Evolutionary conservation across 64 coral and sea anemone species (phyloP).

Genomic region (Stichodactyla helianthus): DNA sequence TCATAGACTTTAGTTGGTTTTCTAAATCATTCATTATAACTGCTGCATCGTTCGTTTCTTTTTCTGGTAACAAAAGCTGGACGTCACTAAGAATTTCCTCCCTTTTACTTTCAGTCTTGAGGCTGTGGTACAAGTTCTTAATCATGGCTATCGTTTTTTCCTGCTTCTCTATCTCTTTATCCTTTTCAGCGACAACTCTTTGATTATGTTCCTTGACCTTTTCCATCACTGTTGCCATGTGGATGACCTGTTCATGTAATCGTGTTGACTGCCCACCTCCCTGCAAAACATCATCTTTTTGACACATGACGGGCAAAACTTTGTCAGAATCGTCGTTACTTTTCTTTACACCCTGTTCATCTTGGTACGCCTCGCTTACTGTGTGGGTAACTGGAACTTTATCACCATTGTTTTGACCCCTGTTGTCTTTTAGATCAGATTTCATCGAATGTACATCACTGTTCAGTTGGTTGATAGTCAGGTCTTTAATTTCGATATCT

Average conservation of each 20-base stretch:
- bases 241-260: slow-evolving; percentile 5
- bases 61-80: neutral
- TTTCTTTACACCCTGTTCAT: neutral
- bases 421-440: neutral
- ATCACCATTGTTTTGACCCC: neutral
- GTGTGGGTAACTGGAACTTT: neutral
- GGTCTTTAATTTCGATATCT: neutral
- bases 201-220: neutral
- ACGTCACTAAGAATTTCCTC: neutral
- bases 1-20: neutral
- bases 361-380: neutral
- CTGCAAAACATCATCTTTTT: neutral
- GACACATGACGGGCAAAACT: neutral
- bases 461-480: neutral
- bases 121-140: slow-evolving; percentile 2
- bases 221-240: neutral
- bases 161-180: neutral
- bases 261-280: neutral
- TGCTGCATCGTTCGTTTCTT: neutral
- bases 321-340: neutral
- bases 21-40: slow-evolving; percentile 12
- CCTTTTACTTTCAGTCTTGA: slow-evolving; percentile 1
- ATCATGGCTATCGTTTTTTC: neutral
- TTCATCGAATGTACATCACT: neutral
- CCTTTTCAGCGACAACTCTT: neutral